phyloP scores from a whole-genome alignment of 1,140 invertebrate species.

The Marisa cornuarietis region DNA sequence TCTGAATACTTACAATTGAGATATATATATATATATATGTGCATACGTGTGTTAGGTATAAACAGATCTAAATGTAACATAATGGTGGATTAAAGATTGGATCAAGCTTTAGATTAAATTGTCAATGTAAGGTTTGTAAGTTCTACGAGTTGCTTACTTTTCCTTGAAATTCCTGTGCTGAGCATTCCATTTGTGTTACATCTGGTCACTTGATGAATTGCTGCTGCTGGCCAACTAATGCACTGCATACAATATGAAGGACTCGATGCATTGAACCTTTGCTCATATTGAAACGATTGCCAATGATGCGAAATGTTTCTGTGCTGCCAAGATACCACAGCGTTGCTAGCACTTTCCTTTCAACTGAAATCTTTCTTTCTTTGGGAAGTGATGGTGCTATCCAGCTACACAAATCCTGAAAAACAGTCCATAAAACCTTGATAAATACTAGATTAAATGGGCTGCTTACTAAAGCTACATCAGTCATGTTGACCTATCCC shows the following conservation, averaged over 20 bases:
- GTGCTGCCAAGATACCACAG: not conserved
- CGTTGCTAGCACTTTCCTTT: not conserved
- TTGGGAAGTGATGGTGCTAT: not conserved
- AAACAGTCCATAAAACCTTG: not conserved
- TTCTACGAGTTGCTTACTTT: not conserved
- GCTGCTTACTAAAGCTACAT: too few relatives aligned
- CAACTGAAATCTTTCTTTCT: not conserved
- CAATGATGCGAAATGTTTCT: not conserved
- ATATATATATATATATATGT: too few relatives aligned
- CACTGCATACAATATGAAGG: not conserved
- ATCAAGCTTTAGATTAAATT: too few relatives aligned
- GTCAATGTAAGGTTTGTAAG: too few relatives aligned
- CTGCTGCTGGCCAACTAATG: not conserved
- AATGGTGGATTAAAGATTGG: too few relatives aligned
- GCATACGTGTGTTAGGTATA: too few relatives aligned
- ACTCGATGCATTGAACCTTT: not conserved
- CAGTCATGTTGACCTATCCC: too few relatives aligned
- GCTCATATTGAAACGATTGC: not conserved
- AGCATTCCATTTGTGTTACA: not conserved
- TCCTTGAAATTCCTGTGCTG: not conserved
- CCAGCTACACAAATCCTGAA: constrained; percentile 7
- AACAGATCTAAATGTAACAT: too few relatives aligned
- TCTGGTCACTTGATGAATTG: not conserved
- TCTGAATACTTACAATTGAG: too few relatives aligned
- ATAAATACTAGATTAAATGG: too few relatives aligned